Evolutionary conservation across 1,140 invertebrate genomes (phyloP), one percentile per base, ranked within the genome.

Genomic region (Eufriesea mexicana): DNA sequence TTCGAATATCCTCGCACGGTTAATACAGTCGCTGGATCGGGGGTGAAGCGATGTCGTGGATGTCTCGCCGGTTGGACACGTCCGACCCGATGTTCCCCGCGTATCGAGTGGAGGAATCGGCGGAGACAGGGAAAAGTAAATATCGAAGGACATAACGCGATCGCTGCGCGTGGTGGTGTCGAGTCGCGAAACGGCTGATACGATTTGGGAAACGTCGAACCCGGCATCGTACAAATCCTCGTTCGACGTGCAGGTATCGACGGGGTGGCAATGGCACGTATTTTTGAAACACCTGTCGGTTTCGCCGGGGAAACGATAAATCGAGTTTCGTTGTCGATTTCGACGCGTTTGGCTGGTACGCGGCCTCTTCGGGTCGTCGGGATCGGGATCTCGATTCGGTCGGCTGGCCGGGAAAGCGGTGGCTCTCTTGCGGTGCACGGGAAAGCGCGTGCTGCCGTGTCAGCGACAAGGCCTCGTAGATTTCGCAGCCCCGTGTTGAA

Each of bases 391-490:
- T 59, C 55, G 45, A n/a, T n/a, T 71, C 66, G 18, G n/a, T n/a
- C n/a, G n/a, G n/a, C n/a, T n/a, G n/a, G 35, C 8, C 28, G 28
- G 10, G 12, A 25, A 20, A 45, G 51, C 28, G 51, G 54, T 5
- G 1, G 20, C 35, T 28, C 23, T 62, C 66, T 78, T 83, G 74
- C 64, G 75, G 66, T 75, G 45, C 49, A n/a, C 28, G 57, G 14
- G 35, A 47, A 25, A 54, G 45, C 66, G 67, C 67, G 54, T 47
- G 81, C 47, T 78, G 67, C 64, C 78, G 74, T 64, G 78, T 85
- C 86, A 78, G 71, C 84, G 75, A 87, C 85, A 85, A 87, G 84
- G 79, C 79, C 86, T 76, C 83, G 70, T 82, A 75, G 86, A 87
- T 84, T 85, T 80, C 45, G 67, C 61, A 66, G 86, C 64, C 54